Evolutionary conservation across 2,113 vertebrate species (phyloP), one percentile per base, ranked within the genome.

Genomic region (Agapornis roseicollis): DNA sequence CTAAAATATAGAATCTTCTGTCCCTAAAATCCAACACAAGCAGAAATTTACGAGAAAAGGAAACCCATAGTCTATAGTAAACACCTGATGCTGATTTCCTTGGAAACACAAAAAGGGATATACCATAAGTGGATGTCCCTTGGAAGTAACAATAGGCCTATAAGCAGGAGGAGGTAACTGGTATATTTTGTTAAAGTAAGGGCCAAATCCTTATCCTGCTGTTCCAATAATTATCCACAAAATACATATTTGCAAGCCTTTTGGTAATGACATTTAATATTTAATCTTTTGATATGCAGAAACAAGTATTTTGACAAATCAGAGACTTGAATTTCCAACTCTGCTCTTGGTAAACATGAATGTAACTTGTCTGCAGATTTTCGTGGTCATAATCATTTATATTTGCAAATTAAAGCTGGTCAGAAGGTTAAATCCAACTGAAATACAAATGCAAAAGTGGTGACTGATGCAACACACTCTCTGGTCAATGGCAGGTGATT

Each of bases 401-500:
- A 60, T 68, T 83, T 80, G 72, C 76, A 79, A 19, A 61, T 74
- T 55, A 6, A n/a, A 92, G 19, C 35, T 17, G 35, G 14, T 63
- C 63, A 64, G 68, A 76, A 83, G 53, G 60, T 49, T 52, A 47
- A 94, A 91, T 5, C 14, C 82, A 37, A 35, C 50, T 27, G 7
- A 88, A 95, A 68, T 58, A 68, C 13, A 41, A 83, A 47, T 11
- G 68, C 64, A 78, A 69, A 52, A 90, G 65, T 72, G 79, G 74
- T 76, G 91, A 72, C 47, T 77, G 18, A 10, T 37, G 80, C 72
- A 60, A 68, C n/a, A 28, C 13, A 4, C 60, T 73, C 5, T 8
- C 56, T 86, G 93, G 63, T 86, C 8, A 11, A 84, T 42, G 95
- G 94, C 85, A 72, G 47, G 92, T 96, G 11, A 90, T 91, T 93